Conservation (phyloP, 1,140 invertebrate species). For the Linepithema humile region DNA sequence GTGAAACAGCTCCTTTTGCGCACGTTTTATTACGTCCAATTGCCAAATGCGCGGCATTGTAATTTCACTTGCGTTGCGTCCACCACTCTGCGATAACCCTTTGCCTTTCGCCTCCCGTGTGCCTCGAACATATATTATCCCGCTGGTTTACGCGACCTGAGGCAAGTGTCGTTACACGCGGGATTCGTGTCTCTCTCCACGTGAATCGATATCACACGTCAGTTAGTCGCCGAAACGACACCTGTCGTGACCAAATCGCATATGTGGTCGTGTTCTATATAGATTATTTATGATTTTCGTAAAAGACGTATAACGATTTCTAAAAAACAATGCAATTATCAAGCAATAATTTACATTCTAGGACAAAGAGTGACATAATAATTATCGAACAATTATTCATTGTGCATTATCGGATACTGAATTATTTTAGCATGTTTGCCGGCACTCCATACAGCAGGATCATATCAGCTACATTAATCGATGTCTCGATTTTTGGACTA, state of each 20-base stretch:
- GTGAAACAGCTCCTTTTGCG: slow-evolving; percentile 14
- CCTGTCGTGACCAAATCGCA: not conserved
- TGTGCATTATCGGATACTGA: not conserved
- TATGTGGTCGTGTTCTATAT: not conserved
- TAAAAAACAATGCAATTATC: too few species aligned
- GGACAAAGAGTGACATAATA: not conserved
- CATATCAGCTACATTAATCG: slow-evolving; percentile 33
- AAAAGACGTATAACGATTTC: too few species aligned
- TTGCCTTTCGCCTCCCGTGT: not conserved
- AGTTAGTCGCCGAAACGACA: slow-evolving; percentile 11
- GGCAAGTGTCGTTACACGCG: slow-evolving; percentile 39
- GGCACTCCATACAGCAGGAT: not conserved
- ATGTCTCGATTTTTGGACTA: slow-evolving; percentile 29
- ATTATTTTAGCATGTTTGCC: not conserved
- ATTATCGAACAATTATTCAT: not conserved
- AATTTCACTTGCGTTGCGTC: slow-evolving; percentile 42
- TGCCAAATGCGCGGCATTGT: slow-evolving; percentile 44
- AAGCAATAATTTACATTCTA: too few species aligned
- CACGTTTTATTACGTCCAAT: slow-evolving; percentile 30
- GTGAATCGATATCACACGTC: slow-evolving; percentile 5
- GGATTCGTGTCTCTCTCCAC: not conserved
- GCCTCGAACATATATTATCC: slow-evolving; percentile 37
- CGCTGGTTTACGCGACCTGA: slow-evolving; percentile 37
- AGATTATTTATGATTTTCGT: not conserved
- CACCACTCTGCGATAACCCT: slow-evolving; percentile 35